A percentile compares a stretch with the other conserved stretches of the same genome.
phyloP scores from a whole-genome alignment of 2,888 invertebrate species.

The Orthosia gothica region DNA sequence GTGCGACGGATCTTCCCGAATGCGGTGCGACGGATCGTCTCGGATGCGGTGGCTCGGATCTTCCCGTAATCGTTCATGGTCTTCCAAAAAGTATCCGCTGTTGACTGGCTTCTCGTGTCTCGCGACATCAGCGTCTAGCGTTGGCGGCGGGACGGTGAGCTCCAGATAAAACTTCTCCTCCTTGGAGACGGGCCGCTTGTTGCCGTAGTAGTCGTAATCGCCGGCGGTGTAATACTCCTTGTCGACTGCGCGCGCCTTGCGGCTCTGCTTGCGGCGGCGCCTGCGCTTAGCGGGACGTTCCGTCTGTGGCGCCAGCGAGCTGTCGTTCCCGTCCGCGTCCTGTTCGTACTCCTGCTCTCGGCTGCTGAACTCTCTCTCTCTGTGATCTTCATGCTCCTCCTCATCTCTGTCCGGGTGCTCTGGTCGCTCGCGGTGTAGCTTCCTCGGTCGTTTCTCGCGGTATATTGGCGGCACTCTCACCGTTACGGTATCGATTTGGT shows the following conservation, averaged over 20 bases:
- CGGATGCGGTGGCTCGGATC: conserved; percentile 77
- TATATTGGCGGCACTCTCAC: conserved; percentile 90
- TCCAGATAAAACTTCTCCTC: conserved; percentile 82
- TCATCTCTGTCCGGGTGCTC: conserved; percentile 78
- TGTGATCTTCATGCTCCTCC: conserved; percentile 59
- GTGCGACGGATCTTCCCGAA: conserved; percentile 77
- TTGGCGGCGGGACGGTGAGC: conserved; percentile 83
- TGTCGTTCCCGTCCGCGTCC: conserved; percentile 79
- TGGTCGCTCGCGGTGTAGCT: conserved; percentile 85
- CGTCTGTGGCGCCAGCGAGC: conserved; percentile 73
- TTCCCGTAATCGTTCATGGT: conserved; percentile 81
- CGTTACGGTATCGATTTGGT: conserved; percentile 89
- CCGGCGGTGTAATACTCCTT: conserved; percentile 77
- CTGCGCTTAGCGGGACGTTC: conserved; percentile 78
- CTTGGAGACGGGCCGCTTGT: conserved; percentile 81
- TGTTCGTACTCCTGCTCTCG: conserved; percentile 66
- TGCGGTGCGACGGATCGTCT: conserved; percentile 28
- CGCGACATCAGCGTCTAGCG: conserved; percentile 81
- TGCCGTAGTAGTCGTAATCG: conserved; percentile 86
- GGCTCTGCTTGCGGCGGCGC: conserved; percentile 80
- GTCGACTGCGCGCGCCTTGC: conserved; percentile 74
- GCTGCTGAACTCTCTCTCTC: conserved; percentile 56
- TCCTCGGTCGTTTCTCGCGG: conserved; percentile 85
- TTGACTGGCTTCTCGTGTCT: conserved; percentile 76
- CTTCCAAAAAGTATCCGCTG: conserved; percentile 78